Evolutionary conservation across 2,888 invertebrate genomes (phyloP), one percentile per base, ranked within the genome.

Genomic region (Pammene fasciana): DNA sequence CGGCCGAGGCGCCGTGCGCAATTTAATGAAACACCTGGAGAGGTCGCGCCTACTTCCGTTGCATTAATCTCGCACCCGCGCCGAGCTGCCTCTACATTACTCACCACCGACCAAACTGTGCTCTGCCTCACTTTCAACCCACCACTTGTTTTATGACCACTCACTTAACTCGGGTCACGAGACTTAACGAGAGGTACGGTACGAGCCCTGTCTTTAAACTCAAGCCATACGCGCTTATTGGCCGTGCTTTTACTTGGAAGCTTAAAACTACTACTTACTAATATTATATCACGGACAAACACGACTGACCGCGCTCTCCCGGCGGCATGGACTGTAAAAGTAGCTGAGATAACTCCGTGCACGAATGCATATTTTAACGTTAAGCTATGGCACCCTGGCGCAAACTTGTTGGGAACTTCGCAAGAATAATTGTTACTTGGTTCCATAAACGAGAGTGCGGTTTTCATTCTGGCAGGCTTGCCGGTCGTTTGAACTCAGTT

Each of bases 1-100:
- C 82, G 88, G 86, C 84, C 86, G 86, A 86, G 87, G 87, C 84
- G 89, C 88, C 87, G 86, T 87, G 85, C 87, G 84, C 89, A 80
- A 86, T 91, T 89, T 92, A 92, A 92, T 91, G 90, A 90, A 92
- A 92, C 92, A 92, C 92, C 92, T 92, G 91, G 88, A 91, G 90
- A 90, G 89, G 84, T 86, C 85, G 86, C 82, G 84, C 88, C 85
- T 79, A 86, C 88, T 89, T 89, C 87, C 89, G 88, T 83, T 90
- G 90, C 90, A 90, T 92, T 91, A 89, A 90, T 90, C 89, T 86
- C 84, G 76, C 81, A 79, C 82, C 79, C 80, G 79, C 75, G 74
- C 73, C 55, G 52, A 62, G 67, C 73, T 57, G 62, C 48, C 68
- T 64, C 67, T 68, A 52, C 68, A 68, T 68, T 68, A 68, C 65